Percentiles rank a stretch among this genome's conserved stretches.
Conservation (phyloP, 2,888 invertebrate species). For the Andrena minutula region DNA sequence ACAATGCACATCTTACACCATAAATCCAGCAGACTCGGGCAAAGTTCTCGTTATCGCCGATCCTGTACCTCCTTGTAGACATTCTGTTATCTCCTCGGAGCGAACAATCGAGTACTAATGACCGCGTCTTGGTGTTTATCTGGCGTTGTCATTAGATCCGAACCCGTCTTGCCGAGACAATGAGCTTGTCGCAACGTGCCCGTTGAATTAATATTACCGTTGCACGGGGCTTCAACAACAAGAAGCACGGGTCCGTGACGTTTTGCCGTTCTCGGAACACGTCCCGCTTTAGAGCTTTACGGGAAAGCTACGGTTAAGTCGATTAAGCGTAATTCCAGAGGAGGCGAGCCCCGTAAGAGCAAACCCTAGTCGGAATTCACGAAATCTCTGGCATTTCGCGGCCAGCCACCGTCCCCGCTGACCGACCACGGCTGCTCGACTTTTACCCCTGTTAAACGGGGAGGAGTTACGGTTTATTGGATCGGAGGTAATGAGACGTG, state of each 20-base stretch:
- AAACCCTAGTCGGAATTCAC: slow-evolving; percentile 13
- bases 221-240: neutral
- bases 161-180: slow-evolving; percentile 2
- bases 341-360: neutral
- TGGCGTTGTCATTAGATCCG: slow-evolving; percentile 27
- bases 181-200: neutral
- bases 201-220: slow-evolving; percentile 21
- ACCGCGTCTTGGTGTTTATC: slow-evolving; percentile 38
- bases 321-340: slow-evolving; percentile 17
- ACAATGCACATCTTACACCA: neutral
- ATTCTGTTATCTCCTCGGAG: neutral
- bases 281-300: neutral
- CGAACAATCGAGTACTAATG: slow-evolving; percentile 56
- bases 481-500: slow-evolving; percentile 25
- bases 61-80: neutral
- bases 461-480: slow-evolving; percentile 6
- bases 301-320: neutral
- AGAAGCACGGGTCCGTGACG: slow-evolving; percentile 12
- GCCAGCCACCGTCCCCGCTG: neutral
- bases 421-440: neutral
- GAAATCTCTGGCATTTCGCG: neutral
- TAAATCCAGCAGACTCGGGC: neutral
- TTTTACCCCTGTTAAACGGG: slow-evolving; percentile 7
- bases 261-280: slow-evolving; percentile 3
- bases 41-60: neutral